A percentile compares a stretch with the other conserved stretches of the same genome.
Conservation (phyloP, 1,140 invertebrate species). For the Whitmania pigra region DNA sequence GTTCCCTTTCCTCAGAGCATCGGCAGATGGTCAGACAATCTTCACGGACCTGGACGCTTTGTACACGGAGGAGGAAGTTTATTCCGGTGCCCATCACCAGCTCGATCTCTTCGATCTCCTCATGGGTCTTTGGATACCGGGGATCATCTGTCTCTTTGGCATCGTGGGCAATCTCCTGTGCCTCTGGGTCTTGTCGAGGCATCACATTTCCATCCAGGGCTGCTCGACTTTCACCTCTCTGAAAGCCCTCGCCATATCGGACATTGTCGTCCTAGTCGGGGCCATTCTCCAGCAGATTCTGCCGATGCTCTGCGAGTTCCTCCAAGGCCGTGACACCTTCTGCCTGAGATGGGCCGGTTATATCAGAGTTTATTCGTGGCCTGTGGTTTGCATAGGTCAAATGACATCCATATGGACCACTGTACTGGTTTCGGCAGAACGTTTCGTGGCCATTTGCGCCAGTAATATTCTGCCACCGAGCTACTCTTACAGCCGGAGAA, state of each 20-base stretch:
- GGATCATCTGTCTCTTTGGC: constrained; percentile 19
- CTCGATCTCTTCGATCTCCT: constrained; percentile 21
- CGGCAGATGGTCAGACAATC: not conserved
- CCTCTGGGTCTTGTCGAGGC: constrained; percentile 14
- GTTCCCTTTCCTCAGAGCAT: not conserved
- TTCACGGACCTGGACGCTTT: not conserved
- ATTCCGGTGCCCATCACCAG: not conserved
- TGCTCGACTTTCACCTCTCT: constrained; percentile 17
- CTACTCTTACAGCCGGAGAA: constrained; percentile 23
- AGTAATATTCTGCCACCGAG: constrained; percentile 50
- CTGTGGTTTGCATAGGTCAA: constrained; percentile 49
- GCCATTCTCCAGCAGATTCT: constrained; percentile 20
- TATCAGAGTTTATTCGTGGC: constrained; percentile 21
- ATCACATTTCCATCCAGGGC: not conserved
- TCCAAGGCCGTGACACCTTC: not conserved
- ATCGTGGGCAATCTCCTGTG: constrained; percentile 22
- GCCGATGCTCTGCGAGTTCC: constrained; percentile 12
- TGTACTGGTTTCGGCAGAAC: constrained; percentile 74
- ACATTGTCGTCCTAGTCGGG: constrained; percentile 10
- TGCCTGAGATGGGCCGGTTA: constrained; percentile 10
- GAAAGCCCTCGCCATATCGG: constrained; percentile 21
- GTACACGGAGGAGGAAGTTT: not conserved
- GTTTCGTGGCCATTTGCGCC: constrained; percentile 83
- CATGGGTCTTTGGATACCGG: constrained; percentile 22
- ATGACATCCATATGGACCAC: constrained; percentile 83